Evolutionary conservation across 2,888 invertebrate genomes (phyloP).

Genomic region (Pachydiplax longipennis): DNA sequence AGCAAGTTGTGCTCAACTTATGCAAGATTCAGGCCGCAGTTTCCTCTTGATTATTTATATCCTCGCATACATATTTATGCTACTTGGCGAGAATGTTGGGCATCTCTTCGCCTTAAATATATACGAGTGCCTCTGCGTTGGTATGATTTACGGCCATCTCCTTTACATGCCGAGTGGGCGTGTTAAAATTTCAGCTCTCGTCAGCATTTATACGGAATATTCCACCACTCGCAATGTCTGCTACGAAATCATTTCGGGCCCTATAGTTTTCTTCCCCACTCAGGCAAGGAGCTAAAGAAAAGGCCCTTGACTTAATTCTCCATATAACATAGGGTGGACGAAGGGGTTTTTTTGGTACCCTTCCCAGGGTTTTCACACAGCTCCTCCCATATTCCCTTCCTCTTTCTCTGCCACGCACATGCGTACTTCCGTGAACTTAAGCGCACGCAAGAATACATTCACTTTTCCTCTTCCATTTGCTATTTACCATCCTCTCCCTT

Average conservation of each 20-base stretch:
- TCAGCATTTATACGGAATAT: background rate
- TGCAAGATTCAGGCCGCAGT: no score
- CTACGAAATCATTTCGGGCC: background rate
- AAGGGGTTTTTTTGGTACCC: background rate
- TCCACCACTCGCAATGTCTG: background rate
- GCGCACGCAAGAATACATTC: background rate
- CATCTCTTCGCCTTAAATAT: background rate
- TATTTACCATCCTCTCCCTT: no score
- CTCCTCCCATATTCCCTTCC: background rate
- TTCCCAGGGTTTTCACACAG: background rate
- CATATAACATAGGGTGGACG: background rate
- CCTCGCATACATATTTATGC: no score
- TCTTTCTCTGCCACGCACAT: background rate
- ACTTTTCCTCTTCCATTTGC: background rate
- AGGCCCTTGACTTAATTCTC: slow-evolving; percentile 11
- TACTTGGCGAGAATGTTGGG: no score
- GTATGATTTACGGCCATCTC: background rate
- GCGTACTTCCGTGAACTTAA: background rate
- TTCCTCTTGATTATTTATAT: no score
- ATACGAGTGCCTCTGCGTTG: background rate
- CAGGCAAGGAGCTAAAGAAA: background rate
- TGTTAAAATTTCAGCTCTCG: background rate
- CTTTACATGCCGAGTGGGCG: no score
- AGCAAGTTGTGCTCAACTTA: no score
- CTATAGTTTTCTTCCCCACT: background rate